These are phyloP conservation scores for Myodes glareolus DNA, from an alignment of 2,113 vertebrate species.

Conservation along the genomic window DNA sequence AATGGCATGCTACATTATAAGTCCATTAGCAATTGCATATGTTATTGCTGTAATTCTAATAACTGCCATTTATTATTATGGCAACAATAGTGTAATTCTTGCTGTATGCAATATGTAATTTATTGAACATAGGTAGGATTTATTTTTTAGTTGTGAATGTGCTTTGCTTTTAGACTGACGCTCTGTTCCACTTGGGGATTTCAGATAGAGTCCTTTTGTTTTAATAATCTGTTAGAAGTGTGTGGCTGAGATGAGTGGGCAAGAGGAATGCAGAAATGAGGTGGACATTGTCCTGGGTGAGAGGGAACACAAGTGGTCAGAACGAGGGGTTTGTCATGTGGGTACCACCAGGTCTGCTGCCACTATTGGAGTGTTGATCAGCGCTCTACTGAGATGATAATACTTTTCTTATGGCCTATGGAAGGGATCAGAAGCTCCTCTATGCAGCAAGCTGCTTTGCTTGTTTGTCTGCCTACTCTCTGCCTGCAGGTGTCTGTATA, in stretches of 20 bases:
- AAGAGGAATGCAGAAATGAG: slow-evolving; percentile 33
- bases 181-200: slow-evolving; percentile 41
- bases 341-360: slow-evolving; percentile 65
- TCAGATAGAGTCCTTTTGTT: slow-evolving; percentile 52
- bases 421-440: slow-evolving; percentile 52
- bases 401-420: slow-evolving; percentile 69
- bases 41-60: slow-evolving; percentile 79
- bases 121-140: slow-evolving; percentile 67
- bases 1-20: slow-evolving; percentile 83
- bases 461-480: neutral
- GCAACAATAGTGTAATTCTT: slow-evolving; percentile 81
- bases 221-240: slow-evolving; percentile 75
- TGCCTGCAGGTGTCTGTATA: neutral
- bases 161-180: slow-evolving; percentile 28
- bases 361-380: neutral
- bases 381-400: slow-evolving; percentile 65
- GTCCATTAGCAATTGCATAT: slow-evolving; percentile 86
- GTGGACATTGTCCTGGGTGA: slow-evolving; percentile 61
- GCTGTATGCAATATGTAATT: slow-evolving; percentile 66
- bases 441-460: neutral
- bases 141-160: slow-evolving; percentile 73
- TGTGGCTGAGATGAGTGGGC: neutral
- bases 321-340: slow-evolving; percentile 71
- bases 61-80: slow-evolving; percentile 78
- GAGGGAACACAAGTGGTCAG: slow-evolving; percentile 70